A percentile compares a stretch with the other conserved stretches of the same genome.
These are phyloP conservation scores for Drosophila gaucha DNA, from an alignment of 2,888 invertebrate species.

Conservation along the genomic window DNA sequence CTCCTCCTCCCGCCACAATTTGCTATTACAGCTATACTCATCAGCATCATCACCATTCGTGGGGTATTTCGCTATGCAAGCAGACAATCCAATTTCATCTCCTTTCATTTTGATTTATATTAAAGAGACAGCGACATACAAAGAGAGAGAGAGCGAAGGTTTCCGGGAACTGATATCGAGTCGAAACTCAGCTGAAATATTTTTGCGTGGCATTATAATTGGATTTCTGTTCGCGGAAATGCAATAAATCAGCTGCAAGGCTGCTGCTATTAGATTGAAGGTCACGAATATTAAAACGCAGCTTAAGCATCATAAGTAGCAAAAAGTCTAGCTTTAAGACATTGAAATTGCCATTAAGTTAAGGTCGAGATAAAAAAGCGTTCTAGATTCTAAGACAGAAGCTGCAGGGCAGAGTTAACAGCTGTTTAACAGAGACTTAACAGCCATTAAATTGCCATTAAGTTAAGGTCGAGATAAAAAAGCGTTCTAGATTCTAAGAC, in stretches of 20 bases:
- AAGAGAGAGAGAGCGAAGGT: background rate
- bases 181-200: background rate
- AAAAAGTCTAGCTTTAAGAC: too few relatives aligned
- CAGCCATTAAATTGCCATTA: too few relatives aligned
- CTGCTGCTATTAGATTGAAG: background rate
- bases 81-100: constrained; percentile 10
- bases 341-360: too few relatives aligned
- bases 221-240: constrained; percentile 7
- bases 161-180: constrained; percentile 1
- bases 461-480: too few relatives aligned
- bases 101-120: background rate
- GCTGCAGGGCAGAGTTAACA: background rate
- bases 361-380: too few relatives aligned
- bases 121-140: background rate
- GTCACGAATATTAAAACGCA: background rate
- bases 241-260: background rate
- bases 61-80: constrained; percentile 5
- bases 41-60: background rate
- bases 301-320: too few relatives aligned
- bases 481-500: too few relatives aligned
- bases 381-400: background rate
- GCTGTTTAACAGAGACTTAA: background rate
- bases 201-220: background rate
- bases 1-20: constrained; percentile 16
- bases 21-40: constrained; percentile 19